Conservation (phyloP, 2,113 vertebrate species). For the Phalacrocorax pelagicus region DNA sequence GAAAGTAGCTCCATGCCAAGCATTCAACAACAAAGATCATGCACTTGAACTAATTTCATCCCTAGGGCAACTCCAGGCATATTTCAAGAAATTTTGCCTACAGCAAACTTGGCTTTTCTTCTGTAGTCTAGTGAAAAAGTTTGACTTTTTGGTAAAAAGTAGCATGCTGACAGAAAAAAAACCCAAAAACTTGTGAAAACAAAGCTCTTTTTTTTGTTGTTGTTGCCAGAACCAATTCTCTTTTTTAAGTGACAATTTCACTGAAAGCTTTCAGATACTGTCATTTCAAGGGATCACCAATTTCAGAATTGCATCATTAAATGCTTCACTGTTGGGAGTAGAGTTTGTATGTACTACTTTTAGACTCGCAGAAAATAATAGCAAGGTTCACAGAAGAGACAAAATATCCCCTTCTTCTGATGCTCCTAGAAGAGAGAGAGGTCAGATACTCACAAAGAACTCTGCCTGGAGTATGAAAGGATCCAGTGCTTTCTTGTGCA, state of each 20-base stretch:
- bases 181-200: background rate
- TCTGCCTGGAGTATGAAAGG: conserved; percentile 92
- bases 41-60: background rate
- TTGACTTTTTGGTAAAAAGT: background rate
- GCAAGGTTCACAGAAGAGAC: background rate
- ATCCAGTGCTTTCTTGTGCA: conserved; percentile 91
- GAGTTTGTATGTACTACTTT: background rate
- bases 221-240: background rate
- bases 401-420: background rate
- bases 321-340: background rate
- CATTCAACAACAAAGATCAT: background rate
- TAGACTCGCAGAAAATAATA: background rate
- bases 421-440: background rate
- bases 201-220: background rate
- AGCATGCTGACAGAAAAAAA: background rate
- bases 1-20: background rate
- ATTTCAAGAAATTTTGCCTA: background rate
- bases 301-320: background rate
- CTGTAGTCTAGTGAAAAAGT: background rate
- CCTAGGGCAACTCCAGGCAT: background rate
- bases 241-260: background rate
- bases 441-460: conserved; percentile 89
- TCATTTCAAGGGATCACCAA: background rate
- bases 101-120: background rate
- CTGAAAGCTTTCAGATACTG: background rate